Conservation (phyloP, 2,113 vertebrate genomes). For the Gymnobelideus leadbeateri region DNA sequence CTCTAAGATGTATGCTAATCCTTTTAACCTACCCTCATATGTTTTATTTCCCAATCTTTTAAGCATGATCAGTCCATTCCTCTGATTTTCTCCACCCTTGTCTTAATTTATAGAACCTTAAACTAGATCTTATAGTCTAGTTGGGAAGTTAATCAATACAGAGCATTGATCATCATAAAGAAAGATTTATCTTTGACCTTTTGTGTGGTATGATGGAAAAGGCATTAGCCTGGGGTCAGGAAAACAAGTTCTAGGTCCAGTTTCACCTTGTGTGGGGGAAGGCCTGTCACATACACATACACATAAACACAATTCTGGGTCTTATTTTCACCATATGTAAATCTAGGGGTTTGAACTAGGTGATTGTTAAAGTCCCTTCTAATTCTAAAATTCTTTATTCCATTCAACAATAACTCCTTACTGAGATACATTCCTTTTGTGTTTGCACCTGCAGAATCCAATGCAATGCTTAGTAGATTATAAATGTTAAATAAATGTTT, state of each 20-base stretch:
- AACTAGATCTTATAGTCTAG: fast-evolving
- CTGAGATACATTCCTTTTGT: background rate
- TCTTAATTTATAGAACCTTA: background rate
- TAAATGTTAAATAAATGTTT: background rate
- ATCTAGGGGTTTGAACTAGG: background rate
- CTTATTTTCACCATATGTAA: background rate
- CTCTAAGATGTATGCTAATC: conserved; percentile 32
- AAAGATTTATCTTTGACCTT: background rate
- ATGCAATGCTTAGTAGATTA: background rate
- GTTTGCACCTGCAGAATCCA: background rate
- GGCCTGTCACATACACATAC: too few species aligned
- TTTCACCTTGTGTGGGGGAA: background rate
- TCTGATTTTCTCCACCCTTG: conserved; percentile 1
- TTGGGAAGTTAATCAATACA: background rate
- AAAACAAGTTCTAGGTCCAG: background rate
- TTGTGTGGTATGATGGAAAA: background rate
- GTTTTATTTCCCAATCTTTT: conserved; percentile 18
- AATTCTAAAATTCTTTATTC: too few species aligned
- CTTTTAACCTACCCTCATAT: conserved; percentile 34
- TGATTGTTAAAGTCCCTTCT: too few species aligned
- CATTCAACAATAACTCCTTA: background rate
- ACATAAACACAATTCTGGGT: too few species aligned
- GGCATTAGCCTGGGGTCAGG: background rate
- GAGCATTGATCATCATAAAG: background rate
- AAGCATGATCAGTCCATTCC: background rate